Conservation (phyloP, 2,113 vertebrate species). For the human (Homo sapiens) region DNA sequence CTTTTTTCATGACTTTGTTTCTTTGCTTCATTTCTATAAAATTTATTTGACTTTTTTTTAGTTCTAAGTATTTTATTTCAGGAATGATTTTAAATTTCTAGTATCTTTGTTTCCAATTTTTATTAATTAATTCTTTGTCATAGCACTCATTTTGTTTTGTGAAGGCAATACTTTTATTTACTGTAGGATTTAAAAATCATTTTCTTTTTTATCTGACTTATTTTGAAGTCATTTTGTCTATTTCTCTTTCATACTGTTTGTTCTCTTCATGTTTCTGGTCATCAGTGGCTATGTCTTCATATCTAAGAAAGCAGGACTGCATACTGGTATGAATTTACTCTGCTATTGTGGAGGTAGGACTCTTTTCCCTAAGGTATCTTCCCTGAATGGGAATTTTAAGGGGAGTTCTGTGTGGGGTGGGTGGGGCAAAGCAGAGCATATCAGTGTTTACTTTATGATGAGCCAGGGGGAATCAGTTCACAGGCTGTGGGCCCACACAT, state of each 20-base stretch:
- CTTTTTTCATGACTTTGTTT: background rate
- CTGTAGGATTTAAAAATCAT: background rate
- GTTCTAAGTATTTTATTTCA: slow-evolving; percentile 15
- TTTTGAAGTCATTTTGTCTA: background rate
- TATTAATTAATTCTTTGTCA: background rate
- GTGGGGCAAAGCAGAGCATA: background rate
- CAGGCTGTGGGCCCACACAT: background rate
- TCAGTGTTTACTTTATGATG: background rate
- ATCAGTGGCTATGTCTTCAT: background rate
- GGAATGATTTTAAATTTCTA: background rate
- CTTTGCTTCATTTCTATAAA: background rate
- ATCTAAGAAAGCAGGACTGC: background rate
- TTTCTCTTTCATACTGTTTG: background rate
- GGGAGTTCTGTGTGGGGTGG: background rate
- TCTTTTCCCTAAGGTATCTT: background rate
- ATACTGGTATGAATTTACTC: background rate
- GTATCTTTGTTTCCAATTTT: background rate
- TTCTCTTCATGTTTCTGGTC: background rate
- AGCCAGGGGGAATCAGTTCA: background rate
- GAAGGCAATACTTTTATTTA: background rate
- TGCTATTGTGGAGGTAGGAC: background rate
- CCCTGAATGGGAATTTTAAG: background rate
- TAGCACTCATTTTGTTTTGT: background rate
- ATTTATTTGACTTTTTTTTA: background rate
- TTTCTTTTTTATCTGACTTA: background rate